Percentiles rank a stretch among this genome's conserved stretches.
phyloP scores from a whole-genome alignment of 2,113 vertebrate species.

The Ifrita kowaldi region DNA sequence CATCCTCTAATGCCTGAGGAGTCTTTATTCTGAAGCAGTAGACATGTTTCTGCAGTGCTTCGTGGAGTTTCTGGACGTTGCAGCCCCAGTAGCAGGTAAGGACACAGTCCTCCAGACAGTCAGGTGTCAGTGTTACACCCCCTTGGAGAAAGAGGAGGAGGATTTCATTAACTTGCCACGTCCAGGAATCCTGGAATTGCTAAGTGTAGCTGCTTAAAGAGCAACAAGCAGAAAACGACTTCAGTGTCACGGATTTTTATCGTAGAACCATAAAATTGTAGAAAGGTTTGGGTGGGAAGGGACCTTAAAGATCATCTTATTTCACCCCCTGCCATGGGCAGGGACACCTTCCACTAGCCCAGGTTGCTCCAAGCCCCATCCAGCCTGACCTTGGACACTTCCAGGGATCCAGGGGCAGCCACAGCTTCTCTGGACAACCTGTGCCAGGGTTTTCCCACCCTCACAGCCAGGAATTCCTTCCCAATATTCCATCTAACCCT shows the following conservation, averaged over 20 bases:
- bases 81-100: constrained; percentile 95
- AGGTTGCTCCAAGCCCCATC: rapidly evolving
- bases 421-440: background rate
- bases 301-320: rapidly evolving
- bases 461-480: background rate
- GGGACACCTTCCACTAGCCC: background rate
- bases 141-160: constrained; percentile 63
- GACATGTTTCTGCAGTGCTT: constrained; percentile 80
- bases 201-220: background rate
- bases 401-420: background rate
- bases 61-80: constrained; percentile 80
- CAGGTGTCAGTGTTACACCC: constrained; percentile 76
- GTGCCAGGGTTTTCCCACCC: background rate
- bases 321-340: background rate
- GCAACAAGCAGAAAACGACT: background rate
- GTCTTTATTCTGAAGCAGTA: constrained; percentile 74
- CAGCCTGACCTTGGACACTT: background rate
- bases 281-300: background rate
- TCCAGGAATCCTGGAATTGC: background rate
- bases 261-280: background rate
- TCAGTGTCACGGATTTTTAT: background rate
- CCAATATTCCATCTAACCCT: background rate
- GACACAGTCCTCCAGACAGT: constrained; percentile 85
- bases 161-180: background rate
- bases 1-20: constrained; percentile 79